Percentiles rank a stretch among this genome's conserved stretches.
These are phyloP conservation scores for Cenopis cana DNA, from an alignment of 2,888 invertebrate species.

Conservation along the genomic window DNA sequence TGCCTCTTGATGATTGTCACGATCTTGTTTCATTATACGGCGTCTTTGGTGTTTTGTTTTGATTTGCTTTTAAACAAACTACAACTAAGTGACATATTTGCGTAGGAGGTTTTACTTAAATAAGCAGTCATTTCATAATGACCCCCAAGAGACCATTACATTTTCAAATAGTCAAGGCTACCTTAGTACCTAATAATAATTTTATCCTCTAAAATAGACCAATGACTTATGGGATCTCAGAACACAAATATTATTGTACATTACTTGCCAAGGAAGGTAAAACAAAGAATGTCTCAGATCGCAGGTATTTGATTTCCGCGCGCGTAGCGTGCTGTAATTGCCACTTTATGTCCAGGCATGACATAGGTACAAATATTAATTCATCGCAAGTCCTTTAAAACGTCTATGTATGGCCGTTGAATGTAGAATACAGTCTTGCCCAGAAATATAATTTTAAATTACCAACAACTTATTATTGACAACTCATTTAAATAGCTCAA, in stretches of 20 bases:
- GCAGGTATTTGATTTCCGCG: background rate
- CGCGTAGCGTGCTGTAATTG: no score
- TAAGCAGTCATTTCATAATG: no score
- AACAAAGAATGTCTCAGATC: no score
- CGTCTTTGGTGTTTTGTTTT: conserved; percentile 44
- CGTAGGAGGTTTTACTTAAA: background rate
- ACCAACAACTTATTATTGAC: conserved; percentile 65
- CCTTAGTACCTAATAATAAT: no score
- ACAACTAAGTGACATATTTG: conserved; percentile 22
- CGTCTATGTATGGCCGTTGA: background rate
- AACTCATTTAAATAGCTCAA: conserved; percentile 70
- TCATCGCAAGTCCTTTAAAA: no score
- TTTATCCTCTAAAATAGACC: no score
- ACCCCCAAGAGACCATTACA: background rate
- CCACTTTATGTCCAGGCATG: no score
- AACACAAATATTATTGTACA: no score
- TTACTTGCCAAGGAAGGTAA: no score
- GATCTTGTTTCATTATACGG: conserved; percentile 59
- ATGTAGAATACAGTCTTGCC: conserved; percentile 18
- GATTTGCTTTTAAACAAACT: conserved; percentile 40
- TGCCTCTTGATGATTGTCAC: conserved; percentile 79
- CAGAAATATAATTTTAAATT: conserved; percentile 37
- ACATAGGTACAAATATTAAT: no score
- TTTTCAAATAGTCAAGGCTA: background rate
- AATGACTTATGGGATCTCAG: no score